phyloP scores from a whole-genome alignment of 2,113 vertebrate genomes.

The Eurystomus gularis region DNA sequence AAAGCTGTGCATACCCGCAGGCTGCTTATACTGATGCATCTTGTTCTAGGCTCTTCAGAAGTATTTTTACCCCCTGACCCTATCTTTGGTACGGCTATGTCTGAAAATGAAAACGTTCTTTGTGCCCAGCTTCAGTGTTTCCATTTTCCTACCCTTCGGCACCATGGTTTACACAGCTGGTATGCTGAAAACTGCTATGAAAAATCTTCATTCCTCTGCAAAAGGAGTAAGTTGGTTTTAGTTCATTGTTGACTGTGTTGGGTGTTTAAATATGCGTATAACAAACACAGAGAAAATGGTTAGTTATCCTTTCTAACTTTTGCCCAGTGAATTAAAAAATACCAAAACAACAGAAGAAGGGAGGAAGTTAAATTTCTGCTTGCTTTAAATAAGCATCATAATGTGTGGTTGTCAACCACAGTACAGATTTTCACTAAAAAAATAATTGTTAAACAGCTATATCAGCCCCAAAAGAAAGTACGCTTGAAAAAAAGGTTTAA shows the following conservation, averaged over 20 bases:
- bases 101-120: slow-evolving; percentile 87
- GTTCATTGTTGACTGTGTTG: background rate
- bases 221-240: slow-evolving; percentile 83
- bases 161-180: slow-evolving; percentile 93
- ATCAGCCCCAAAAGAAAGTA: background rate
- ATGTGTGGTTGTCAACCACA: background rate
- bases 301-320: background rate
- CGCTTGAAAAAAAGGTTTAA: background rate
- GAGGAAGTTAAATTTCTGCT: background rate
- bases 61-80: slow-evolving; percentile 92
- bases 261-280: background rate
- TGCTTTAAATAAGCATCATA: background rate
- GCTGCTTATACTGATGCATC: background rate
- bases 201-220: slow-evolving; percentile 95
- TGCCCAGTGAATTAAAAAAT: background rate
- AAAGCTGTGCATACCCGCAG: background rate
- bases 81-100: slow-evolving; percentile 77
- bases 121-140: slow-evolving; percentile 95
- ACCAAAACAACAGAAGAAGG: background rate
- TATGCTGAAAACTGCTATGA: slow-evolving; percentile 94
- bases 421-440: background rate
- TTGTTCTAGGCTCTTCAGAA: slow-evolving; percentile 84
- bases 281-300: background rate
- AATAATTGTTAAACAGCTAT: background rate
- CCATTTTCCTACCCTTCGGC: slow-evolving; percentile 87